Percentiles rank a stretch among this genome's conserved stretches.
Evolutionary conservation across 2,113 vertebrate genomes (phyloP).

Genomic region (Xiphophorus hellerii): DNA sequence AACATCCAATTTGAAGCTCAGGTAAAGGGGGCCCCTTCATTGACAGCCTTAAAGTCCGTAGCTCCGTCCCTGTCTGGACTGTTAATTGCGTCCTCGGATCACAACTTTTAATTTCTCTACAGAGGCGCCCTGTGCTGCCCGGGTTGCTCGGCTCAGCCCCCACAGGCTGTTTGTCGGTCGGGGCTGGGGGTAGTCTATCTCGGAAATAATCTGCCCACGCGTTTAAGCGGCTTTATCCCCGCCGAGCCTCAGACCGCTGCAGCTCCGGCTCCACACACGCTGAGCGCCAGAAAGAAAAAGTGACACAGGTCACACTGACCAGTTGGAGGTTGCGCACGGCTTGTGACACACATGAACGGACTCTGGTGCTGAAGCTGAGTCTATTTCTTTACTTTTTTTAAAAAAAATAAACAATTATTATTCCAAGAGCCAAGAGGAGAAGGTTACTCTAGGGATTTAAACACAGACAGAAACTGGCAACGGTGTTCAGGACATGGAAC

Average conservation of each 20-base stretch:
- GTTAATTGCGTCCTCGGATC: constrained; percentile 22
- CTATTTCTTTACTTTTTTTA: constrained; percentile 9
- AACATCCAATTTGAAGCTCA: neutral
- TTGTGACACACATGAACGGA: constrained; percentile 19
- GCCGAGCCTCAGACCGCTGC: constrained; percentile 52
- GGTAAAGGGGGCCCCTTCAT: too few species aligned
- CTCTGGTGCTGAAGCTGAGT: constrained; percentile 34
- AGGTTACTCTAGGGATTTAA: constrained; percentile 49
- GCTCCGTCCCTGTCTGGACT: constrained; percentile 14
- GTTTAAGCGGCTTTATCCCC: constrained; percentile 76
- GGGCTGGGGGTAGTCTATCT: constrained; percentile 64
- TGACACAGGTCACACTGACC: constrained; percentile 22
- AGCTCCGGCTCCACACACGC: constrained; percentile 21
- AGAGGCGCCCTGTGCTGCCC: neutral
- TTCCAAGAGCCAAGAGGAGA: constrained; percentile 27
- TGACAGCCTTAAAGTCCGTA: neutral
- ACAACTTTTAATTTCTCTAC: constrained; percentile 5
- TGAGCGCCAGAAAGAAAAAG: constrained; percentile 40
- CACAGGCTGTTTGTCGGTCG: constrained; percentile 33
- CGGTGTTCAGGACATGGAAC: constrained; percentile 64
- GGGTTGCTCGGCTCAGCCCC: constrained; percentile 27
- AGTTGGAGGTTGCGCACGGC: neutral
- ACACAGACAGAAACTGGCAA: constrained; percentile 61
- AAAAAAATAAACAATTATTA: neutral
- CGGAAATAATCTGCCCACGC: constrained; percentile 78